Conservation (phyloP, 2,888 invertebrate species). For the Eupithecia vulgata region DNA sequence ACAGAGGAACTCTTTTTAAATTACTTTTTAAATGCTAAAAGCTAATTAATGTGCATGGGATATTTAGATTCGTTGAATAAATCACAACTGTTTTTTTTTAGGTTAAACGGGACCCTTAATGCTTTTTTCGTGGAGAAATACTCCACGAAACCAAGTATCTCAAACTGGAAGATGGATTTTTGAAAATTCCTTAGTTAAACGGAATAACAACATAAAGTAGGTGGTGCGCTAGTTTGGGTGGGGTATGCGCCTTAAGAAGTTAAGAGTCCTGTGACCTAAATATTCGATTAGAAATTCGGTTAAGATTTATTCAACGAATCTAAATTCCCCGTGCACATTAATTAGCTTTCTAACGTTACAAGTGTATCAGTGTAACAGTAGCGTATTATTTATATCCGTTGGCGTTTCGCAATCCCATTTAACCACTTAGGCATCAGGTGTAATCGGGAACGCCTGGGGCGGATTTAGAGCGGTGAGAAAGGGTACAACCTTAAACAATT, state of each 20-base stretch:
- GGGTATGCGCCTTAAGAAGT: no score
- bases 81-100: no score
- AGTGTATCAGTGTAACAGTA: conserved; percentile 41
- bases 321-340: conserved; percentile 19
- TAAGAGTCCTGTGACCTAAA: neutral
- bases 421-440: conserved; percentile 61
- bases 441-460: conserved; percentile 54
- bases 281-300: neutral
- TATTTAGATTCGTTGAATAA: no score
- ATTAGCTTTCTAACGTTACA: conserved; percentile 36
- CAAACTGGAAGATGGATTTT: no score
- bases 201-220: no score
- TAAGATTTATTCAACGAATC: conserved; percentile 20
- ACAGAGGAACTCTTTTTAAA: neutral
- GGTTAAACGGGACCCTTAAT: no score
- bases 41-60: no score
- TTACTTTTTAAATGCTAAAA: no score
- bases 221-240: no score
- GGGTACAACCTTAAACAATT: conserved; percentile 5
- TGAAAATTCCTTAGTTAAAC: no score
- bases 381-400: conserved; percentile 45
- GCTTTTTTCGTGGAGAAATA: no score
- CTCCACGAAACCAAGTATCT: neutral
- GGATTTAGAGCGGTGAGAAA: conserved; percentile 18
- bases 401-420: conserved; percentile 64